A percentile compares a stretch with the other conserved stretches of the same genome.
Conservation (phyloP, 2,797 vertebrate species). For the Lacerta viridis region DNA sequence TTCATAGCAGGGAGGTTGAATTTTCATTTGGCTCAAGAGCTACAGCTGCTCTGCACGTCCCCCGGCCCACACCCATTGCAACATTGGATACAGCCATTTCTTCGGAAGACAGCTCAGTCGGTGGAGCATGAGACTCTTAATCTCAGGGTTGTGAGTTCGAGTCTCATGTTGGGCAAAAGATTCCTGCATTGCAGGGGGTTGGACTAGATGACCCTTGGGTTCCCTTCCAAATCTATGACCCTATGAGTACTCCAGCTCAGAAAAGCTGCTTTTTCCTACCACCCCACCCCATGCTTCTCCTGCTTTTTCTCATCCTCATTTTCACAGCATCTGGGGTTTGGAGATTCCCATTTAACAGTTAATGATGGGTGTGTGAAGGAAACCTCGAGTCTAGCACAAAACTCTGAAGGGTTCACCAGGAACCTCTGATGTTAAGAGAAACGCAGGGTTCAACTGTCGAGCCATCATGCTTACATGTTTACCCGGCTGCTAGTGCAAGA, state of each 20-base stretch:
- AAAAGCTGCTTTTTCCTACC: not conserved
- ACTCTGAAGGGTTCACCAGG: too few species aligned
- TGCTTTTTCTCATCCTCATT: fast-evolving
- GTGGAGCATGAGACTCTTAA: too few species aligned
- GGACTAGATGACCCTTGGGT: too few species aligned
- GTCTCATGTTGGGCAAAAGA: too few species aligned
- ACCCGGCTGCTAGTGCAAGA: not conserved
- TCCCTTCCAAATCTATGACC: too few species aligned
- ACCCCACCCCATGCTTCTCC: not conserved
- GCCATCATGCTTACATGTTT: not conserved
- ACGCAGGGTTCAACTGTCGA: not conserved
- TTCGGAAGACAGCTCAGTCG: not conserved
- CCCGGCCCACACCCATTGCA: not conserved
- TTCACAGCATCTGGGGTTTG: not conserved
- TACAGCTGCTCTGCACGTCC: not conserved
- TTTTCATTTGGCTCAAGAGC: not conserved
- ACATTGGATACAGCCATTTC: not conserved
- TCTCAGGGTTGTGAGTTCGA: too few species aligned
- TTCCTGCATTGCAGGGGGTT: too few species aligned
- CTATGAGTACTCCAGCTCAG: not conserved
- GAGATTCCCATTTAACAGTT: not conserved
- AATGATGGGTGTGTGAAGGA: too few species aligned
- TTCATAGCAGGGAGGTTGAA: not conserved
- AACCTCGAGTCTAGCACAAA: too few species aligned
- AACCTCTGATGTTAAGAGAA: not conserved